Percentiles rank a stretch among this genome's conserved stretches.
Evolutionary conservation across 1,140 invertebrate genomes (phyloP).

Genomic region (Bactericera cockerelli): DNA sequence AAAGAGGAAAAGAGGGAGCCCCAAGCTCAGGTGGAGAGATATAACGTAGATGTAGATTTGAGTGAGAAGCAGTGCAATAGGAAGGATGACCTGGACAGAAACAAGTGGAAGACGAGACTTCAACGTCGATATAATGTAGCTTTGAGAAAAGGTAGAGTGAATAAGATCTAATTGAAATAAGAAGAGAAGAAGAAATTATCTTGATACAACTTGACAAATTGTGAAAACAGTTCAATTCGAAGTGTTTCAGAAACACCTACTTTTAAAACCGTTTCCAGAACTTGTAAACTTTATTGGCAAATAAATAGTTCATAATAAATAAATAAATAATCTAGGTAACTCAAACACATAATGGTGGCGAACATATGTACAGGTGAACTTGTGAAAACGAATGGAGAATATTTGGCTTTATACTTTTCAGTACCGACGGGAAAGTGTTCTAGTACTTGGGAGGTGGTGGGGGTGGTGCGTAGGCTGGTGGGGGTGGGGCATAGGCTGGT

Average conservation of each 20-base stretch:
- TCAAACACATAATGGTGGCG: background rate
- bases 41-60: no score
- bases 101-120: no score
- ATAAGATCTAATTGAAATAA: no score
- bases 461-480: constrained; percentile 2
- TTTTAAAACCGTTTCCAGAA: background rate
- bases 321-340: background rate
- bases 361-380: constrained; percentile 2
- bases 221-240: background rate
- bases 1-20: no score
- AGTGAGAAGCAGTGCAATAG: no score
- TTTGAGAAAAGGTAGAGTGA: no score
- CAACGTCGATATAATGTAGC: no score
- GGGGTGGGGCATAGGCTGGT: constrained; percentile 2
- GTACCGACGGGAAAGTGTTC: background rate
- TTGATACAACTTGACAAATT: constrained; percentile 3
- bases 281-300: background rate
- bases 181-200: no score
- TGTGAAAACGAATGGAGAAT: background rate
- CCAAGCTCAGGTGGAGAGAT: no score
- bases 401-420: background rate
- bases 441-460: background rate
- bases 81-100: no score
- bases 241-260: background rate
- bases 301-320: background rate